phyloP scores from a whole-genome alignment of 2,888 invertebrate species.

The Nematopogon swammerdamellus region DNA sequence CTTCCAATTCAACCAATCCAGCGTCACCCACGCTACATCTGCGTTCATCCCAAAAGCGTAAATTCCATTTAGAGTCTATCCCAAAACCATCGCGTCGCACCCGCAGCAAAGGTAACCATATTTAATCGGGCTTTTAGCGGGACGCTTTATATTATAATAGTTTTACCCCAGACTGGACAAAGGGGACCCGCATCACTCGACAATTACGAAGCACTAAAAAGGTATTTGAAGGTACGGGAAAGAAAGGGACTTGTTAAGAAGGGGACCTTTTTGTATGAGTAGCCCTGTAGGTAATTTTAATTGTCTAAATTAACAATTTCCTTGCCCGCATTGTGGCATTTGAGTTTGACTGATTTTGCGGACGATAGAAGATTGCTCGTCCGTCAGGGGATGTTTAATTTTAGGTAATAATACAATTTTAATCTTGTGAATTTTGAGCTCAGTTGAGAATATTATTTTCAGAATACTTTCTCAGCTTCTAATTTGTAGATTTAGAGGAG shows the following conservation, averaged over 20 bases:
- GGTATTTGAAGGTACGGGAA: conserved; percentile 18
- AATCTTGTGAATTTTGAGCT: no score
- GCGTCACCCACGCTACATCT: no score
- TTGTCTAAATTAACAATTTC: conserved; percentile 41
- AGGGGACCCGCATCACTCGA: conserved; percentile 20
- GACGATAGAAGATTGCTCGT: not conserved
- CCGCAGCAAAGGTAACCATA: not conserved
- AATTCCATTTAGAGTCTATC: no score
- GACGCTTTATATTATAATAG: not conserved
- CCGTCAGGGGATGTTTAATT: no score
- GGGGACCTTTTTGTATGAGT: conserved; percentile 34
- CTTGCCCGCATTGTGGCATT: conserved; percentile 14
- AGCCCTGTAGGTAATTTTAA: conserved; percentile 35
- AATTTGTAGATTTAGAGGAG: no score
- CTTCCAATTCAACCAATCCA: no score
- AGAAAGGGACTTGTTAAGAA: not conserved
- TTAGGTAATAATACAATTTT: no score
- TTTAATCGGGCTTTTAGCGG: not conserved
- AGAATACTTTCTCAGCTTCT: no score
- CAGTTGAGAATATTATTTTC: no score
- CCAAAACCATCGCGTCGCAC: not conserved
- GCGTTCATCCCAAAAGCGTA: no score
- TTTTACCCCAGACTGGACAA: conserved; percentile 21
- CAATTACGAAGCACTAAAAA: conserved; percentile 27
- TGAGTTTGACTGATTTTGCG: not conserved